These are phyloP conservation scores for Oligia fasciuncula DNA, from an alignment of 2,888 invertebrate species.

Conservation along the genomic window DNA sequence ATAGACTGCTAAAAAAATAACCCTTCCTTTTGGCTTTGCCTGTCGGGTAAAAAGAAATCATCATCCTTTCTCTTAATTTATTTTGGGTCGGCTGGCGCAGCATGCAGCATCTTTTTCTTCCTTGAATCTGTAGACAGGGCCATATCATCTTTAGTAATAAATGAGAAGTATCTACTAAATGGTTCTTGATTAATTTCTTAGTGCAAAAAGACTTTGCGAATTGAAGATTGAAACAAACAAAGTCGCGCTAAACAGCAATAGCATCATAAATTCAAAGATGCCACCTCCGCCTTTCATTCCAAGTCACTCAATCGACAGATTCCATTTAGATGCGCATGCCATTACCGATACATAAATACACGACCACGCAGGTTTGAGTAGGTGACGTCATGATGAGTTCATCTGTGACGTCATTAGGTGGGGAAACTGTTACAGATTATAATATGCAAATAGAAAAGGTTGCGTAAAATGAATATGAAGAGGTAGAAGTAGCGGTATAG, in stretches of 20 bases:
- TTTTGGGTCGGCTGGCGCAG: no score
- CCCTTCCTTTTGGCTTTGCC: no score
- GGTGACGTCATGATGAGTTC: slow-evolving; percentile 44
- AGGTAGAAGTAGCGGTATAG: not conserved
- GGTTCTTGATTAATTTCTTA: not conserved
- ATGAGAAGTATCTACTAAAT: not conserved
- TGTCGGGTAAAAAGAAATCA: no score
- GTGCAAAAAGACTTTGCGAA: not conserved
- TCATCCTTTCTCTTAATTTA: no score
- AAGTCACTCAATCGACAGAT: slow-evolving; percentile 35
- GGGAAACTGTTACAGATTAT: not conserved
- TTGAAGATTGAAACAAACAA: not conserved
- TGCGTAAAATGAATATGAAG: not conserved
- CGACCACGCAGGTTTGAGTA: slow-evolving; percentile 13
- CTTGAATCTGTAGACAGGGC: no score
- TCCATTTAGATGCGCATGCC: slow-evolving; percentile 25
- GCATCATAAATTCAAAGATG: slow-evolving; percentile 1
- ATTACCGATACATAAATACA: slow-evolving; percentile 25
- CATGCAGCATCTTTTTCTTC: no score
- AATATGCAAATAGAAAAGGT: slow-evolving; percentile 6
- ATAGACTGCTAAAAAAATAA: no score
- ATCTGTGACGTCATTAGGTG: slow-evolving; percentile 29
- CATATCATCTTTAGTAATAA: not conserved
- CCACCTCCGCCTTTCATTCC: slow-evolving; percentile 25
- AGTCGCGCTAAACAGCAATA: no score